phyloP scores from a whole-genome alignment of 2,113 vertebrate species.

The Notothenia coriiceps region DNA sequence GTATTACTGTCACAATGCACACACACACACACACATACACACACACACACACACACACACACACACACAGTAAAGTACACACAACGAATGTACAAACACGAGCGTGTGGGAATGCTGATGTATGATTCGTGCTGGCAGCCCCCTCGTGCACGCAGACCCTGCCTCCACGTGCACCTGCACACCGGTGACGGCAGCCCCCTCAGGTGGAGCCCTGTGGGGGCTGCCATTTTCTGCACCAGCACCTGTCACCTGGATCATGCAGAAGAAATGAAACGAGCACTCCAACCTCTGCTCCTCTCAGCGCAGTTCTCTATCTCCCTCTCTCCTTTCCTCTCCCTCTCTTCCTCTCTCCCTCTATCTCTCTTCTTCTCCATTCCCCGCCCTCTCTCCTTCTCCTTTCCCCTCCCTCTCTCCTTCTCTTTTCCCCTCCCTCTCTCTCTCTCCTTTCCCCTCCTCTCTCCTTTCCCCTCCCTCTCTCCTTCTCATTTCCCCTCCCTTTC shows the following conservation, averaged over 20 bases:
- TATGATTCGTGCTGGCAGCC: constrained; percentile 46
- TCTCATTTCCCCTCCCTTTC: neutral
- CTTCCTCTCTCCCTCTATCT: too few species aligned
- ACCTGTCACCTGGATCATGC: constrained; percentile 78
- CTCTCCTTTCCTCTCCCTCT: neutral
- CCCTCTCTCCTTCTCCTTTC: too few species aligned
- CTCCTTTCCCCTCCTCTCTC: too few species aligned
- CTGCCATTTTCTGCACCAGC: constrained; percentile 76
- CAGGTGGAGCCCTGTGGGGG: constrained; percentile 68
- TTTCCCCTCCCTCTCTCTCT: too few species aligned
- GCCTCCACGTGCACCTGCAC: constrained; percentile 33
- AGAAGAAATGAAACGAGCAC: constrained; percentile 54
- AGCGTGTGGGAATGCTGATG: constrained; percentile 40
- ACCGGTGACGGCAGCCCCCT: constrained; percentile 35
- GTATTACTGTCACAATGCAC: constrained; percentile 66
- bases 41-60: constrained; percentile 3
- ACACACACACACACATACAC: constrained; percentile 14
- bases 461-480: neutral
- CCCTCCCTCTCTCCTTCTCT: too few species aligned
- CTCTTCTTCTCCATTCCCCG: too few species aligned
- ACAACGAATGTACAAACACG: constrained; percentile 47
- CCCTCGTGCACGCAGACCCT: constrained; percentile 15
- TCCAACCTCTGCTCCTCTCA: constrained; percentile 47
- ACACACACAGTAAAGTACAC: neutral
- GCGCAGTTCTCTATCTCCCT: neutral